Conservation (phyloP, 2,797 vertebrate genomes). For the Saxicola maurus region DNA sequence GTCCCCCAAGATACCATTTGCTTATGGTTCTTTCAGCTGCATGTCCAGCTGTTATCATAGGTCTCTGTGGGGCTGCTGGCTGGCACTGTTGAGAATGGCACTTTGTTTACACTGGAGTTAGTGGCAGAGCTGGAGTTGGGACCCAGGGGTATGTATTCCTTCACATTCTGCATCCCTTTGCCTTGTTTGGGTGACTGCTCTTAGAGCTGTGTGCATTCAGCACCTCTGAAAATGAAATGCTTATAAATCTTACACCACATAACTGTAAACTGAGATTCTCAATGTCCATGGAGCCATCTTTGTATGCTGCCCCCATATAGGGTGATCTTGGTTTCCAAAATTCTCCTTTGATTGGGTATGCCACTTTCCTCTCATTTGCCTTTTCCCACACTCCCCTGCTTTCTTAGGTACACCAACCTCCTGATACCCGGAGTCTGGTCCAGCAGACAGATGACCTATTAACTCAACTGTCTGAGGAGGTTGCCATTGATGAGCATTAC, state of each 20-base stretch:
- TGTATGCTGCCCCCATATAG: background rate
- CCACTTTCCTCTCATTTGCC: background rate
- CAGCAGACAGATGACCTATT: slow-evolving; percentile 87
- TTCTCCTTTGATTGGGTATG: background rate
- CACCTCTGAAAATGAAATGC: background rate
- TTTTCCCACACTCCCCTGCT: background rate
- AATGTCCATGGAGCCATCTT: background rate
- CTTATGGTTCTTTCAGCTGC: background rate
- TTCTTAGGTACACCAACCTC: slow-evolving; percentile 78
- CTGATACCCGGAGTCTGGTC: slow-evolving; percentile 80
- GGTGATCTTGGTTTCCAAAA: background rate
- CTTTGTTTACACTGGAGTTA: background rate
- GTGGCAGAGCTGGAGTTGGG: background rate
- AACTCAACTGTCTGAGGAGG: slow-evolving; percentile 86
- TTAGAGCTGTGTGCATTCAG: background rate
- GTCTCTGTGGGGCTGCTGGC: background rate
- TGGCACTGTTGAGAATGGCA: background rate
- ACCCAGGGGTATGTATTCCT: background rate
- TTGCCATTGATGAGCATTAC: slow-evolving; percentile 80
- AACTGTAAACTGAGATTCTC: background rate
- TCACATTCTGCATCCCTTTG: background rate
- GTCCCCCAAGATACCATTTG: background rate
- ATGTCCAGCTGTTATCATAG: background rate
- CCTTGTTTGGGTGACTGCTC: background rate
- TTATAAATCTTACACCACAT: background rate